phyloP scores from a whole-genome alignment of 2,113 vertebrate genomes.

The Cyprinus carpio region DNA sequence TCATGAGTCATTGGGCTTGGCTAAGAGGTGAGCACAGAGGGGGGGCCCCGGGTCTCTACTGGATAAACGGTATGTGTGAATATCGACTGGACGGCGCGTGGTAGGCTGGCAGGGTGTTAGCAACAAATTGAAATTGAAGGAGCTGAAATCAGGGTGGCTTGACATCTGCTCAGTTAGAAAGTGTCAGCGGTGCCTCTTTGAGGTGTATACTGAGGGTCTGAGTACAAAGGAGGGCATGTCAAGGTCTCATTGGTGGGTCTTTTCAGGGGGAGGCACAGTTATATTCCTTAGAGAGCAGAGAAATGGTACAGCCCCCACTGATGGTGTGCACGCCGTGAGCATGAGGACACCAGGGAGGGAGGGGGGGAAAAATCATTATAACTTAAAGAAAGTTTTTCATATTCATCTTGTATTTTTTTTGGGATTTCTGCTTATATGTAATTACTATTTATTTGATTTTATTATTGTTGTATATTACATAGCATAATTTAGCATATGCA shows the following conservation, averaged over 20 bases:
- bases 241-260: neutral
- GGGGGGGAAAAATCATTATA: too few species aligned
- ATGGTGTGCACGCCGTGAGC: too few species aligned
- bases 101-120: slow-evolving; percentile 58
- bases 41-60: slow-evolving; percentile 69
- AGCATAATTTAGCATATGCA: too few species aligned
- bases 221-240: neutral
- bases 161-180: slow-evolving; percentile 45
- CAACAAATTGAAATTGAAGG: slow-evolving; percentile 50
- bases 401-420: neutral
- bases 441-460: neutral
- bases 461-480: neutral
- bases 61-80: slow-evolving; percentile 64
- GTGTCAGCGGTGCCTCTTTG: neutral
- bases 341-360: too few species aligned
- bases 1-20: slow-evolving; percentile 56
- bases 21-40: slow-evolving; percentile 52
- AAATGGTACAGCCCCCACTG: neutral
- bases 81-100: slow-evolving; percentile 57
- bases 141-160: slow-evolving; percentile 49
- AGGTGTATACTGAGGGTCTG: slow-evolving; percentile 47
- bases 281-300: neutral
- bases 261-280: neutral
- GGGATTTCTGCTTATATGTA: neutral
- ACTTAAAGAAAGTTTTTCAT: too few species aligned